These are phyloP conservation scores for Leptocoma aspasia DNA, from an alignment of 2,113 vertebrate species.

Conservation along the genomic window DNA sequence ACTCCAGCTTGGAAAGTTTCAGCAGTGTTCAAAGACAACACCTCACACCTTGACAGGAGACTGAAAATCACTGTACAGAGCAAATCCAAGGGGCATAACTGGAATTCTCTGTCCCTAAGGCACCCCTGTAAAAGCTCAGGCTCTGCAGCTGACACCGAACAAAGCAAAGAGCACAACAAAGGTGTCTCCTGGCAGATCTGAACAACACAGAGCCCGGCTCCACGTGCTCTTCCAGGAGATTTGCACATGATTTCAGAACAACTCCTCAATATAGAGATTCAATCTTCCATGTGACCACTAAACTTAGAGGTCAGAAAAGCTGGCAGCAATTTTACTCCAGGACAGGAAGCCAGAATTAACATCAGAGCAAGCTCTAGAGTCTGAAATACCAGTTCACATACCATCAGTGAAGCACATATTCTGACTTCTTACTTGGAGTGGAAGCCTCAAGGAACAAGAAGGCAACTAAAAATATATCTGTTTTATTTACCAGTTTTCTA, in stretches of 20 bases:
- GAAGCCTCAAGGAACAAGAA: not conserved
- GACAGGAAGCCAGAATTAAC: not conserved
- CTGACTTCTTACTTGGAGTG: not conserved
- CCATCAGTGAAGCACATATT: not conserved
- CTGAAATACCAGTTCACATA: not conserved
- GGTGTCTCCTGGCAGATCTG: not conserved
- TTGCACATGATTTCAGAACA: accelerated
- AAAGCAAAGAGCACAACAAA: not conserved
- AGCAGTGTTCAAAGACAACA: not conserved
- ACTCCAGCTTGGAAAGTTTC: not conserved
- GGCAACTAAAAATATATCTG: conserved; percentile 75
- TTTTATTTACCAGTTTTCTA: conserved; percentile 81
- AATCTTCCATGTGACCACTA: not conserved
- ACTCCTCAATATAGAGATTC: not conserved
- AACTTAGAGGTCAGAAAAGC: not conserved
- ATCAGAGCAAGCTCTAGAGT: not conserved
- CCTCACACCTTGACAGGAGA: accelerated
- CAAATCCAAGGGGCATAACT: not conserved
- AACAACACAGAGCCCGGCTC: not conserved
- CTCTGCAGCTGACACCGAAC: not conserved
- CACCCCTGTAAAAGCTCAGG: not conserved
- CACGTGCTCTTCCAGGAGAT: not conserved
- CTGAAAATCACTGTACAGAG: not conserved
- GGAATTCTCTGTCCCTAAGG: not conserved
- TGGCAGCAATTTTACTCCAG: not conserved